Base-by-base conservation (phyloP, 2,888 invertebrate species). In the Glaucopsyche alexis region DNA sequence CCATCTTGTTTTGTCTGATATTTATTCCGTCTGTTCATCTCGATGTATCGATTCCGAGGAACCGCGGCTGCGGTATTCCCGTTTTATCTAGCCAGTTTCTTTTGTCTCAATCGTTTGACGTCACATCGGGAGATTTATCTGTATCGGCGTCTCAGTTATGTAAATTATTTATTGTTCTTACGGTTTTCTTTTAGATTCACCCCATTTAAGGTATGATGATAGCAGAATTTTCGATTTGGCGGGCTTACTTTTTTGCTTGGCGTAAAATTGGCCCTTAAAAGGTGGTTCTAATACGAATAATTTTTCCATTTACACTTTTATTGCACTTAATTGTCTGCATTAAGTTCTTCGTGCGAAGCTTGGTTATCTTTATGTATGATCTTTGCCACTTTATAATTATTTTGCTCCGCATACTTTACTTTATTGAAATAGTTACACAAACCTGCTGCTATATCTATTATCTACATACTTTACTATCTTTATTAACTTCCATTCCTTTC, bases 1-100 rank as follows among this genome's bases (percentile, higher is more conserved):
- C 78, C 81, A 81, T 80, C 84, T 79, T 88, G 88, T 90, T 90
- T 90, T 87, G 86, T 82, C 82, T 82, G 83, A 87, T 88, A 87
- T 84, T 84, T 85, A 88, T 88, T 84, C 86, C 77, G 80, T 81
- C 85, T 85, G 85, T 83, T 80, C 81, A 82, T 83, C 84, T 81
- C 78, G 78, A 80, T 79, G 81, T 85, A 86, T 87, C 85, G 85
- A 85, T 88, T 87, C 87, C 78, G 74, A 76, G 81, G 87, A 90
- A 89, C 87, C 79, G 77, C 74, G 80, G 79, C 79, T 82, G 79
- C 79, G 78, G 83, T 81, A 85, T 85, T 81, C 74, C 50, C 69
- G 75, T 71, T 75, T 71, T 75, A 74, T 77, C 76, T 75, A 73
- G 75, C 76, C 71, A 72, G 74, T 85, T 86, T 83, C 82, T 85